Conservation (phyloP, 2,888 invertebrate species). For the Coenonympha arcania region DNA sequence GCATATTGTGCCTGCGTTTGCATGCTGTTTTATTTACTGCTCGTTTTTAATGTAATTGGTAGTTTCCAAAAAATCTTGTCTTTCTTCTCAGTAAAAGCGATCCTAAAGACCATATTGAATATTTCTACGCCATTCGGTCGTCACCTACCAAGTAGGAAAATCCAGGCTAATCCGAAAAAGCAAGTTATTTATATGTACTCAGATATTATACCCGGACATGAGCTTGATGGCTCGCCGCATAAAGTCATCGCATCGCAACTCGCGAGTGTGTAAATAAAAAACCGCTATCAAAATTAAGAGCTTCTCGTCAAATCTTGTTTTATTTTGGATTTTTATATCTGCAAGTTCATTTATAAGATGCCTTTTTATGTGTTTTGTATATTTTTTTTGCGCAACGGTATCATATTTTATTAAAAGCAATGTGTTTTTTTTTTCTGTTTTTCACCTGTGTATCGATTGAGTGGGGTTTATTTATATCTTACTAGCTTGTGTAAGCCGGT, state of each 20-base stretch:
- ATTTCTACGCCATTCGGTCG: too few species aligned
- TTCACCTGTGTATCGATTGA: not conserved
- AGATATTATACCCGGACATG: constrained; percentile 29
- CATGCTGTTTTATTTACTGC: too few species aligned
- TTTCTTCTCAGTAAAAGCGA: too few species aligned
- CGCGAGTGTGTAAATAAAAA: constrained; percentile 21
- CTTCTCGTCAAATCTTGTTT: constrained; percentile 21
- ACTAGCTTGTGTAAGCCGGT: too few species aligned
- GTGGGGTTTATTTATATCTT: not conserved
- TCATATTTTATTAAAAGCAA: constrained; percentile 11
- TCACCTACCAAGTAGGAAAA: constrained; percentile 11
- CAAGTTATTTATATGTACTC: not conserved
- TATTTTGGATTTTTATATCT: constrained; percentile 21
- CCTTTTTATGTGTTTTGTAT: constrained; percentile 22
- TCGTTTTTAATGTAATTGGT: too few species aligned
- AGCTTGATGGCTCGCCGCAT: constrained; percentile 24
- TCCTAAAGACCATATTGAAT: too few species aligned
- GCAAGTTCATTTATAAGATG: constrained; percentile 25
- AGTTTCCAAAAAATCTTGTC: too few species aligned
- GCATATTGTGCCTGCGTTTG: too few species aligned
- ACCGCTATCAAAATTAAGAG: constrained; percentile 25
- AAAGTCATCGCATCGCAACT: constrained; percentile 21
- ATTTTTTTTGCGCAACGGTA: constrained; percentile 13
- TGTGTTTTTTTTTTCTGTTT: not conserved
- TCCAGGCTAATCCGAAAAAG: not conserved